Evolutionary conservation across 2,797 vertebrate genomes (phyloP).

Genomic region (Coendou prehensilis): DNA sequence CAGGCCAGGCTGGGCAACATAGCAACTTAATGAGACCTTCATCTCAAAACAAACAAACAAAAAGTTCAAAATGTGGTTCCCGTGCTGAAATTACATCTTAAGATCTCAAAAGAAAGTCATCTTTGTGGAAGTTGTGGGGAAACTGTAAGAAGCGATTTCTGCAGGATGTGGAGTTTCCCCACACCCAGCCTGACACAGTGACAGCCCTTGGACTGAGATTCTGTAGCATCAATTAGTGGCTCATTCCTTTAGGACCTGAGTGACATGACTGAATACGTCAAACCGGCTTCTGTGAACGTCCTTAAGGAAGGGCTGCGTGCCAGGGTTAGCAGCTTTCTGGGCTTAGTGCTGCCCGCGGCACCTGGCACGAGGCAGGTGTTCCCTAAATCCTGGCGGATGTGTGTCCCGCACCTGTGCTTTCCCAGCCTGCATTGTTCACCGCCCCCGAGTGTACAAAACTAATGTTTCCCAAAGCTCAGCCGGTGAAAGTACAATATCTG

Average conservation of each 20-base stretch:
- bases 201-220: not conserved
- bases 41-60: not conserved
- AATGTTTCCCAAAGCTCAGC: not conserved
- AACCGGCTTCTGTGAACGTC: not conserved
- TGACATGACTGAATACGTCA: not conserved
- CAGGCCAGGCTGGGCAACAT: not conserved
- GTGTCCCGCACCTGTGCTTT: not conserved
- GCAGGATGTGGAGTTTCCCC: conserved; percentile 67
- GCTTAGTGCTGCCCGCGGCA: too few relatives aligned
- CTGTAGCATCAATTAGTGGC: too few relatives aligned
- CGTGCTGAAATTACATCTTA: not conserved
- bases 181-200: not conserved
- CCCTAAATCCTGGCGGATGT: not conserved
- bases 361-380: not conserved
- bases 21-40: not conserved
- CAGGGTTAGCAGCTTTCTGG: too few relatives aligned
- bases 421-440: not conserved
- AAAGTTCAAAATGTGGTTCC: not conserved
- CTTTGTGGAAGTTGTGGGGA: not conserved
- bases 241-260: too few relatives aligned
- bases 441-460: not conserved
- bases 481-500: not conserved
- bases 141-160: conserved; percentile 66
- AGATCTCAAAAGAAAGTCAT: conserved; percentile 59
- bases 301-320: not conserved